These are phyloP conservation scores for Melanostoma mellinum DNA, from an alignment of 2,888 invertebrate species.

Conservation along the genomic window DNA sequence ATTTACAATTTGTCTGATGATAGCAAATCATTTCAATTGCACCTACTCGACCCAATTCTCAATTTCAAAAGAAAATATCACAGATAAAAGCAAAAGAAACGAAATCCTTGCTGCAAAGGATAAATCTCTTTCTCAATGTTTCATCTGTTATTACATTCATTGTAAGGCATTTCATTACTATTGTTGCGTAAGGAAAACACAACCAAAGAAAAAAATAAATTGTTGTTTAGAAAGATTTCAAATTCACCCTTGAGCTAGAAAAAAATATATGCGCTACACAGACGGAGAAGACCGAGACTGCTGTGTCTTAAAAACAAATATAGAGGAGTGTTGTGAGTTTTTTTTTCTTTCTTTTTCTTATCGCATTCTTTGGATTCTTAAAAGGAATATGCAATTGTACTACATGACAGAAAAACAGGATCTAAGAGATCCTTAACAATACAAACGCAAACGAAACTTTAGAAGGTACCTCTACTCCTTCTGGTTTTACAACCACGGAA, in stretches of 20 bases:
- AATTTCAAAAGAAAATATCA: slow-evolving; percentile 32
- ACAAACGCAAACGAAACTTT: slow-evolving; percentile 29
- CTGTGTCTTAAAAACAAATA: slow-evolving; percentile 48
- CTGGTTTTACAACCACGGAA: slow-evolving; percentile 23
- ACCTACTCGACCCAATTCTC: slow-evolving; percentile 71
- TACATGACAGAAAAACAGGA: slow-evolving; percentile 12
- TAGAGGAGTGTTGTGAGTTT: slow-evolving; percentile 30
- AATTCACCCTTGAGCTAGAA: slow-evolving; percentile 66
- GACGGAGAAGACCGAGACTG: slow-evolving; percentile 24
- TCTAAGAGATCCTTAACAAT: slow-evolving; percentile 26
- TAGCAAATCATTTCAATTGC: slow-evolving; percentile 69
- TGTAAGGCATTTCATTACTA: slow-evolving; percentile 71
- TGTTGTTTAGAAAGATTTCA: slow-evolving; percentile 50
- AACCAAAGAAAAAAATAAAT: slow-evolving; percentile 39
- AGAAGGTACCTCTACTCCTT: slow-evolving; percentile 24
- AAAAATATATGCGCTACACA: slow-evolving; percentile 28
- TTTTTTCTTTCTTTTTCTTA: background rate
- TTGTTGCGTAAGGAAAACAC: slow-evolving; percentile 69
- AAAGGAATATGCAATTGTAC: slow-evolving; percentile 40
- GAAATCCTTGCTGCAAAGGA: slow-evolving; percentile 46
- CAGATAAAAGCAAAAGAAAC: slow-evolving; percentile 40
- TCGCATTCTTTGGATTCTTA: slow-evolving; percentile 39
- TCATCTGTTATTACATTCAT: slow-evolving; percentile 71
- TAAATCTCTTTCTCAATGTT: slow-evolving; percentile 52
- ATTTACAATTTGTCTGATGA: slow-evolving; percentile 66